Base-by-base conservation (phyloP, 2,113 vertebrate species). In the Lepus timidus region DNA sequence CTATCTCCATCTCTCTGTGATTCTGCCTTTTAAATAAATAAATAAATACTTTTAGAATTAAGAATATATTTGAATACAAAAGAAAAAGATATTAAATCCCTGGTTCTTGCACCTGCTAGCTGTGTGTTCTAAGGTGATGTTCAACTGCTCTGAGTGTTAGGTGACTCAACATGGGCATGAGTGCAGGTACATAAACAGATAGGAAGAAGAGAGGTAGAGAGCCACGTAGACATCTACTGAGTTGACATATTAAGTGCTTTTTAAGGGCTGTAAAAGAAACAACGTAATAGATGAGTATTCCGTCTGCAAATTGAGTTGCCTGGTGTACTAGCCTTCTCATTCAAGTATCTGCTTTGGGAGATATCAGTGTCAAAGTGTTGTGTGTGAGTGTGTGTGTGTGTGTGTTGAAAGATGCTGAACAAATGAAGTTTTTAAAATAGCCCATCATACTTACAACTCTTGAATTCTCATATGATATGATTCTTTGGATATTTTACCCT, bases 361-460 rank as follows among this genome's bases (percentile, higher is more conserved):
- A 52, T 9, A 19, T 2, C 39, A 71, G 58, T 9, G 23, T 36
- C 39, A 62, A 73, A 67, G 20, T 14, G 76, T 39, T 85, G n/a
- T 14, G 4, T 52, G 4, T 11, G 44, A 7, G 44, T 27, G 44
- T 44, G 44, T 44, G 44, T 44, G 6, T 11, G 31, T 27, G 11
- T 20, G 3, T 11, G 31, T 27, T 9, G 12, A 80, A 75, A 88
- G 36, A 81, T 36, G 1, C 33, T n/a, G 6, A 90, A 70, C 16
- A 64, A 70, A 78, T 86, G 20, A 70, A 9, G 49, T 58, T 55
- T 91, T 84, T 64, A 78, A 88, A 94, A 83, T 58, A 31, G 1
- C 33, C n/a, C 23, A 33, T 36, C 23, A 83, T 51, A 4, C 62
- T 65, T 55, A 51, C 36, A 74, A 12, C 7, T 71, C 29, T 88